Conservation (phyloP, 2,888 invertebrate genomes). For the Nemoura dubitans region DNA sequence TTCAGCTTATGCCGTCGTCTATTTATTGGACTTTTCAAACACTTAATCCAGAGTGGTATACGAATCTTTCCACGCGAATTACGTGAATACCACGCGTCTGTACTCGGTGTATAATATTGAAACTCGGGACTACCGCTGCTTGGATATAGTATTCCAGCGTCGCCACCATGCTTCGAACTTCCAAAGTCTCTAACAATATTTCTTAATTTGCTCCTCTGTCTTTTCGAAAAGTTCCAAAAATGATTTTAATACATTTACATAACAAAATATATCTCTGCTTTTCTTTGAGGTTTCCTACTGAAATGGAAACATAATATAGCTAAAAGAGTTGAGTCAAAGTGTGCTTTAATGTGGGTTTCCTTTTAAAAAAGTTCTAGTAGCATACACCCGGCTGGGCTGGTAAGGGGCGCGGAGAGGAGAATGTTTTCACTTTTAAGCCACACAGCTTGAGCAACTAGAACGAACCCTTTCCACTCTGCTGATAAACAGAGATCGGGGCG, state of each 20-base stretch:
- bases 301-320: slow-evolving; percentile 12
- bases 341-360: slow-evolving; percentile 12
- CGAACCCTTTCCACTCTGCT: neutral
- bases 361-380: neutral
- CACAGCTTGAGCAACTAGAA: neutral
- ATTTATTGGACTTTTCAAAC: slow-evolving; percentile 26
- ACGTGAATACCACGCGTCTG: neutral
- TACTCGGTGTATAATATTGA: neutral
- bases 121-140: neutral
- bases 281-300: neutral
- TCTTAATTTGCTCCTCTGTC: slow-evolving; percentile 7
- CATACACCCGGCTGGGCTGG: neutral
- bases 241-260: slow-evolving; percentile 12
- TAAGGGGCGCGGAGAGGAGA: neutral
- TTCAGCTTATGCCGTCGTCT: slow-evolving; percentile 22
- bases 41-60: slow-evolving; percentile 27
- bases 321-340: neutral
- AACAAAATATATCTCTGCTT: slow-evolving; percentile 12
- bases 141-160: neutral
- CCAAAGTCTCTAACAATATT: neutral
- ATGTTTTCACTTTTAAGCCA: slow-evolving; percentile 7
- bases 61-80: slow-evolving; percentile 33
- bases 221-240: slow-evolving; percentile 12
- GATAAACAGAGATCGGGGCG: neutral
- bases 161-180: neutral